Conservation (phyloP, 2,797 vertebrate genomes). For the Coluber constrictor region DNA sequence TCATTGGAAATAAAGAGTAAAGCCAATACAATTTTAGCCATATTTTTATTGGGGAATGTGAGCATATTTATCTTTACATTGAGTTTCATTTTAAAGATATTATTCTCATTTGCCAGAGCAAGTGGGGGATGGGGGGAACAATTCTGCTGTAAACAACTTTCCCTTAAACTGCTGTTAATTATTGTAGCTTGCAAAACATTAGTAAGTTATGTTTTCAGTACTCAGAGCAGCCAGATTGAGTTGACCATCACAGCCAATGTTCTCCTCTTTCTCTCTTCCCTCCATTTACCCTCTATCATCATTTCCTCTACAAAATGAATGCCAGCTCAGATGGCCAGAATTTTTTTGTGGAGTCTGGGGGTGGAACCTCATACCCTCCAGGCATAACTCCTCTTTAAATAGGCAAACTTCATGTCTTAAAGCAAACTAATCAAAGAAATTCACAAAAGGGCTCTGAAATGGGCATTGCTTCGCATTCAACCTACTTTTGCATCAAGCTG, state of each 20-base stretch:
- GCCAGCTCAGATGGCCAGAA: neutral
- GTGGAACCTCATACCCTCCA: neutral
- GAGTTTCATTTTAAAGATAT: neutral
- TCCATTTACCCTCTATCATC: neutral
- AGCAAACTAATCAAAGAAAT: neutral
- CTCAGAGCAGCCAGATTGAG: neutral
- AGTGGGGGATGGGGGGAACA: accelerated
- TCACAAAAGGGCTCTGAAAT: neutral
- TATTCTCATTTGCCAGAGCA: neutral
- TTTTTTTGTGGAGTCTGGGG: neutral
- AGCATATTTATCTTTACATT: neutral
- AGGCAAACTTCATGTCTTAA: neutral
- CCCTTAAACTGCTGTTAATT: neutral
- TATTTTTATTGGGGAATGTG: neutral
- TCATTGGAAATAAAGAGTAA: neutral
- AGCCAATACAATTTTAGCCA: neutral
- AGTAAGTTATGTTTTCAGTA: neutral
- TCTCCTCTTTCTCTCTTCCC: neutral
- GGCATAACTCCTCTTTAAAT: neutral
- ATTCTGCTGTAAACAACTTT: neutral
- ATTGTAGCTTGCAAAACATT: neutral
- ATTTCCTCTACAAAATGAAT: neutral
- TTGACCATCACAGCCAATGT: neutral
- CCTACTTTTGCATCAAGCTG: neutral
- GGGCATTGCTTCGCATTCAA: neutral